Evolutionary conservation across 2,113 vertebrate genomes (phyloP).

Genomic region (Channa maculata): DNA sequence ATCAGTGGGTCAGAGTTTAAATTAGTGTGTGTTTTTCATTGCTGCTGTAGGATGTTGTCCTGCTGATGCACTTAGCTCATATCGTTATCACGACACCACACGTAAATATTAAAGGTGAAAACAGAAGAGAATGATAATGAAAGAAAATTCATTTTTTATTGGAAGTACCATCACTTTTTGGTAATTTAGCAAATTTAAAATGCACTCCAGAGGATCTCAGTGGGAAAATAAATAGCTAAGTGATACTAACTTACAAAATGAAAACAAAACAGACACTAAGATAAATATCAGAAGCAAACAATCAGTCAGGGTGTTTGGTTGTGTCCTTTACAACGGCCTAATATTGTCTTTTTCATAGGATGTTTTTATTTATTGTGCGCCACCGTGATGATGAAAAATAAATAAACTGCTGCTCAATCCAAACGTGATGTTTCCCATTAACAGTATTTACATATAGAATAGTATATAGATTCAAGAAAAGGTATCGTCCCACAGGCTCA

Average conservation of each 20-base stretch:
- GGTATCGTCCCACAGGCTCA: background rate
- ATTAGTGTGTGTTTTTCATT: no score
- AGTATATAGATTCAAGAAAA: slow-evolving; percentile 2
- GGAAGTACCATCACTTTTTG: slow-evolving; percentile 28
- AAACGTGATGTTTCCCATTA: slow-evolving; percentile 27
- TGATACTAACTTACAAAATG: slow-evolving; percentile 19
- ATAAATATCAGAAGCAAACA: slow-evolving; percentile 42
- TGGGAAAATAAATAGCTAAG: slow-evolving; percentile 57
- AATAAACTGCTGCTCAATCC: slow-evolving; percentile 31
- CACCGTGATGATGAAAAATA: slow-evolving; percentile 33
- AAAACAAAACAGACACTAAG: slow-evolving; percentile 22
- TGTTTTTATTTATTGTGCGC: slow-evolving; percentile 6
- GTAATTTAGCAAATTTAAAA: slow-evolving; percentile 35
- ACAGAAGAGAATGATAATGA: background rate
- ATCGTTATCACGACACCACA: no score
- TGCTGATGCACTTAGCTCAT: no score
- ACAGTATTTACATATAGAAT: slow-evolving; percentile 12
- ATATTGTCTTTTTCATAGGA: slow-evolving; percentile 40
- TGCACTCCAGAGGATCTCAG: background rate
- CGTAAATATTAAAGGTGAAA: no score
- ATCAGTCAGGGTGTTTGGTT: background rate
- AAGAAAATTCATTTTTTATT: slow-evolving; percentile 38
- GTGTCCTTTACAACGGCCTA: slow-evolving; percentile 6
- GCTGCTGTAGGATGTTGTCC: no score
- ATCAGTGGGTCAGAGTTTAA: no score